Conservation (phyloP, 2,888 invertebrate species). For the Pollenia griseotomentosa region DNA sequence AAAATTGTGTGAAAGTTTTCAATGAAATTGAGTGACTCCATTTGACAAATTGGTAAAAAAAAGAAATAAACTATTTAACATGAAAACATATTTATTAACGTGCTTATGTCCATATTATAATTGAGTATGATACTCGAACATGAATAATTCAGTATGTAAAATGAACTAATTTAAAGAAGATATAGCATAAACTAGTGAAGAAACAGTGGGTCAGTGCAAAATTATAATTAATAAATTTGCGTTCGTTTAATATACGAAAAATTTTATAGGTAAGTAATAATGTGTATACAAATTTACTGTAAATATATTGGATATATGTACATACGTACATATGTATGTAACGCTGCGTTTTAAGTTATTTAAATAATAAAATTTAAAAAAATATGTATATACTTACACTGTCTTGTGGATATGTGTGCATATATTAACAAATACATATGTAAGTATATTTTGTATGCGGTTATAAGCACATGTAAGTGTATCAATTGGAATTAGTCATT, state of each 20-base stretch:
- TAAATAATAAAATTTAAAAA: too few relatives aligned
- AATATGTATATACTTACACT: too few relatives aligned
- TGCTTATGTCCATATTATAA: not conserved
- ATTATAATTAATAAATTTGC: not conserved
- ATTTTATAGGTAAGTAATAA: constrained; percentile 24
- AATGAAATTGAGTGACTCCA: not conserved
- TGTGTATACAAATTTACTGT: not conserved
- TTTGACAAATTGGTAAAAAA: constrained; percentile 1
- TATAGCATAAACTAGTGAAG: constrained; percentile 6
- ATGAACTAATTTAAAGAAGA: constrained; percentile 37
- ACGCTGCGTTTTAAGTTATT: too few relatives aligned
- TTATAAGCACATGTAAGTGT: not conserved
- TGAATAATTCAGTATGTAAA: not conserved
- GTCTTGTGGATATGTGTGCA: not conserved
- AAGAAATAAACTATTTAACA: constrained; percentile 4
- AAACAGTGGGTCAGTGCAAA: constrained; percentile 22
- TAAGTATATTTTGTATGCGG: not conserved
- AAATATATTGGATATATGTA: not conserved
- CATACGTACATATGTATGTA: not conserved
- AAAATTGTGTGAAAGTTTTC: constrained; percentile 17
- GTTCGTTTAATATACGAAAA: constrained; percentile 21
- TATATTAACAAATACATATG: constrained; percentile 5
- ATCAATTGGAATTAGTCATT: constrained; percentile 19
- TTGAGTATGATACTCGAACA: not conserved
- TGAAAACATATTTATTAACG: not conserved